phyloP scores from a whole-genome alignment of 2,113 vertebrate genomes.

The Otocyon megalotis region DNA sequence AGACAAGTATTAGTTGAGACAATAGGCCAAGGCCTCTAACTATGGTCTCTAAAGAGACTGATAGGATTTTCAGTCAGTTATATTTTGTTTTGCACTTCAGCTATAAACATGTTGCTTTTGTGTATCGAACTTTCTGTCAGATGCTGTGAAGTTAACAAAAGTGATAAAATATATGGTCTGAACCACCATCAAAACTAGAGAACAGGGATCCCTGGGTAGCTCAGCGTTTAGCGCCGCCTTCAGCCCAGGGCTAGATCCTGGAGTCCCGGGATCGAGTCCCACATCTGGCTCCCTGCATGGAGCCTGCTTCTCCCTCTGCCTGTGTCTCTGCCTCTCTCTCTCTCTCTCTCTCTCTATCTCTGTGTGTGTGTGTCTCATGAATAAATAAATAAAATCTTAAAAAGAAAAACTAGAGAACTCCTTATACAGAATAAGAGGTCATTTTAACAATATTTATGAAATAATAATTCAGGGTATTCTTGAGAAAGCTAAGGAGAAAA shows the following conservation, averaged over 20 bases:
- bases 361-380: too few species aligned
- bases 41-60: background rate
- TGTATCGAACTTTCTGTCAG: background rate
- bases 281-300: too few species aligned
- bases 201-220: background rate
- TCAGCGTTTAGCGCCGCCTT: too few species aligned
- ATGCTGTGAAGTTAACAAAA: background rate
- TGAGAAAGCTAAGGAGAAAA: background rate
- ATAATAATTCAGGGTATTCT: slow-evolving; percentile 33
- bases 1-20: background rate
- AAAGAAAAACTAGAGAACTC: background rate
- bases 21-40: background rate
- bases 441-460: background rate
- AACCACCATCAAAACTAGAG: background rate
- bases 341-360: too few species aligned
- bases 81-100: background rate
- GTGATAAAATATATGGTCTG: background rate
- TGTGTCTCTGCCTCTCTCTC: too few species aligned
- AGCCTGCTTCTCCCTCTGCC: too few species aligned
- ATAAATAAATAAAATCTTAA: too few species aligned
- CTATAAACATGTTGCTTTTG: background rate
- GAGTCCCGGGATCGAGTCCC: too few species aligned
- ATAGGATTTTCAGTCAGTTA: background rate
- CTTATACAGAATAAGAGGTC: background rate
- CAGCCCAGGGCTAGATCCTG: too few species aligned